Conservation (phyloP, 2,113 vertebrate genomes). For the Albula glossodonta region DNA sequence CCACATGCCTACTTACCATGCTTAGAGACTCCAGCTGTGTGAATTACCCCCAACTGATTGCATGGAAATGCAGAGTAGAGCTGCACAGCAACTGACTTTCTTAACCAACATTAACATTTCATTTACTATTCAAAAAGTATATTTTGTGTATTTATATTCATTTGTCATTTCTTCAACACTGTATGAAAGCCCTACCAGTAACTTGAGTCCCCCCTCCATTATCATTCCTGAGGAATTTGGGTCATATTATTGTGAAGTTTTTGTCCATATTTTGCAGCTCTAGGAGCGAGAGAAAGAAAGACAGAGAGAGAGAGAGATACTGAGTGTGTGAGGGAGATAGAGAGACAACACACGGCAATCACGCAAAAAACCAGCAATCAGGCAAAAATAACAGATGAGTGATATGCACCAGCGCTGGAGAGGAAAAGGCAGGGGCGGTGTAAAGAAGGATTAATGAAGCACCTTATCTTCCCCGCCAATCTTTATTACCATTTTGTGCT, state of each 20-base stretch:
- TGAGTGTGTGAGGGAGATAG: neutral
- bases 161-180: too few species aligned
- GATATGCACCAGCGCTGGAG: neutral
- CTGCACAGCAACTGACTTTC: neutral
- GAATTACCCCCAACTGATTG: neutral
- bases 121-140: too few species aligned
- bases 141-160: too few species aligned
- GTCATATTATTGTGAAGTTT: too few species aligned
- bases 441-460: neutral
- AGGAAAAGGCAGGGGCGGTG: neutral
- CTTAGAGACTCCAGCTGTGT: neutral
- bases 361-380: neutral
- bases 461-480: neutral
- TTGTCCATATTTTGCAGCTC: too few species aligned
- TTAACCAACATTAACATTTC: too few species aligned
- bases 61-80: neutral
- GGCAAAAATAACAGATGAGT: neutral
- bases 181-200: too few species aligned
- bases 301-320: neutral
- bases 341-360: neutral
- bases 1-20: too few species aligned
- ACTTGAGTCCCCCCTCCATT: too few species aligned
- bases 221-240: too few species aligned
- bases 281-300: too few species aligned
- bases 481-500: slow-evolving; percentile 14